phyloP scores from a whole-genome alignment of 2,113 vertebrate genomes.

The Oplegnathus fasciatus region DNA sequence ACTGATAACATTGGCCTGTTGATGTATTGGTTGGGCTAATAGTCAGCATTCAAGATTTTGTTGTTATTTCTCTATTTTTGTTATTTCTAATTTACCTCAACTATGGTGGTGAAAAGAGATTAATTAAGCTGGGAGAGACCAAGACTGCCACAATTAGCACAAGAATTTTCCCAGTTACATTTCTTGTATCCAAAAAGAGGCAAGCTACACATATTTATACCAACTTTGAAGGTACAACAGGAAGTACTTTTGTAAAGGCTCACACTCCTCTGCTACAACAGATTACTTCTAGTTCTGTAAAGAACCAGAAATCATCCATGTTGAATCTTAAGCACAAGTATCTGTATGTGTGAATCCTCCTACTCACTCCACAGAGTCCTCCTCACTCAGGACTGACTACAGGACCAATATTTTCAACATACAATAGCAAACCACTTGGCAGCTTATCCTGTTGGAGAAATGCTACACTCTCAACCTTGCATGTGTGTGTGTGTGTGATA shows the following conservation, averaged over 20 bases:
- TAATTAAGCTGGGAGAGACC: not conserved
- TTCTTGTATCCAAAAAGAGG: not conserved
- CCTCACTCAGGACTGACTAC: slow-evolving; percentile 34
- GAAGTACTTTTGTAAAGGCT: not conserved
- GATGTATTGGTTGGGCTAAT: not conserved
- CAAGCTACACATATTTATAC: not conserved
- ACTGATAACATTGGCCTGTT: not conserved
- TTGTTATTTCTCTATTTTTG: not conserved
- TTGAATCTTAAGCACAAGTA: slow-evolving; percentile 14
- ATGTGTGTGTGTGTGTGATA: slow-evolving; percentile 54
- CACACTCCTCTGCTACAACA: slow-evolving; percentile 1
- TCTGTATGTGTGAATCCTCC: slow-evolving; percentile 55
- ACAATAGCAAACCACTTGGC: slow-evolving; percentile 66
- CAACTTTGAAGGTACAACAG: not conserved
- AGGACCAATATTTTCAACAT: slow-evolving; percentile 51
- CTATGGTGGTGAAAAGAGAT: not conserved
- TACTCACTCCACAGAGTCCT: slow-evolving; percentile 49
- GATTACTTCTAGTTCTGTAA: slow-evolving; percentile 26
- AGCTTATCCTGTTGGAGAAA: slow-evolving; percentile 65
- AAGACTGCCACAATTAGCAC: not conserved
- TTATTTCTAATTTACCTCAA: not conserved
- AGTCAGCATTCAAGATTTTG: not conserved
- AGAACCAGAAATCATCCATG: slow-evolving; percentile 17
- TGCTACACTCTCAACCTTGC: slow-evolving; percentile 52
- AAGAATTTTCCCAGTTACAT: not conserved